Base-by-base conservation (phyloP, 2,797 vertebrate genomes). In the Peromyscus melanophrys region DNA sequence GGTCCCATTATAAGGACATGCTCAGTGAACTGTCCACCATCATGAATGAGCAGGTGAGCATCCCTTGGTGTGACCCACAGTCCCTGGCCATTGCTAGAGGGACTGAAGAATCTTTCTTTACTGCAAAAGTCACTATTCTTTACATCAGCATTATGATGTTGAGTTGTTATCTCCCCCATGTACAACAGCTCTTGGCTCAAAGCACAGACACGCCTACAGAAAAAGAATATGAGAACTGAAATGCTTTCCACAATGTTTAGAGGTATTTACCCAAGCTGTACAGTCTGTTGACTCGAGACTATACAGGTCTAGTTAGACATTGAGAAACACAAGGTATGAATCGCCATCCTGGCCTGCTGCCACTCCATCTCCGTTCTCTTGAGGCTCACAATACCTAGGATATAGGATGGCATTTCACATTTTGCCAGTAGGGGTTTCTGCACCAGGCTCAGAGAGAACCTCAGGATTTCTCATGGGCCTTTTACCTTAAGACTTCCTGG, bases 1-100 rank as follows among this genome's bases (percentile, higher is more conserved):
- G 99, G 98, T 99, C 99, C 97, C 99, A 99, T 98, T 99, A 99
- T 77, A 99, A 99, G 98, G 99, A 99, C 97, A 99, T 99, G 99
- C 99, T 99, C 97, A 98, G 97, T 0, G 99, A 99, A 96, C 99
- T 99, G 90, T 99, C 99, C 0, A 97, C 98, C 89, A 98, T 99
- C 98, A 99, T 99, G 99, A 99, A 99, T 21, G 99, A 99, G 97
- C 99, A 99, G 99, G 99, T 99, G 46, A 98, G 67, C 77, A 10
- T 87, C 0, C 85, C 95, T 71, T 55, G 46, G n/a, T 69, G 43
- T 73, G 34, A 8, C 37, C 0, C 0, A 0, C 61, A 3, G 4
- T 55, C 16, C 6, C 0, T 34, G 0, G 13, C 93, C 90, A 89
- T 92, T n/a, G 37, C 34, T 59, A 29, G 7, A 55, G 71, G 55